These are phyloP conservation scores for Drosophila barbarae DNA, from an alignment of 2,888 invertebrate genomes.

Conservation along the genomic window DNA sequence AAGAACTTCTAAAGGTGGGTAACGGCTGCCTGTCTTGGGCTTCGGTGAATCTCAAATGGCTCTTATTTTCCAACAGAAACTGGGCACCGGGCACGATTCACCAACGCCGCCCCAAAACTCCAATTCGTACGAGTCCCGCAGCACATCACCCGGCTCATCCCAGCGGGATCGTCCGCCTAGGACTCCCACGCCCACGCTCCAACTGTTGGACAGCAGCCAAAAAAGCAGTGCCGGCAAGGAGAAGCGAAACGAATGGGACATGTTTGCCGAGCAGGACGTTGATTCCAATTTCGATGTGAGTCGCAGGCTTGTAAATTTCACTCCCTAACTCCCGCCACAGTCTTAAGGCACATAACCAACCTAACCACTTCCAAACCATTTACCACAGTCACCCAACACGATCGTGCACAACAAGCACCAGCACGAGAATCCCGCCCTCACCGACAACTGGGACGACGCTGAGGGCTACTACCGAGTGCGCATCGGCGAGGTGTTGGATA, in stretches of 20 bases:
- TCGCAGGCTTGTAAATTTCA: constrained; percentile 71
- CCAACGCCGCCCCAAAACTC: constrained; percentile 56
- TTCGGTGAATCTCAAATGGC: background rate
- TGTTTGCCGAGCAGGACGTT: constrained; percentile 95
- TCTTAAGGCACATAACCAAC: background rate
- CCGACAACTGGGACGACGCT: constrained; percentile 99
- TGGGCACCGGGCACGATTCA: constrained; percentile 54
- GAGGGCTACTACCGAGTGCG: constrained; percentile 99
- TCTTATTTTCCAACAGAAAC: constrained; percentile 54
- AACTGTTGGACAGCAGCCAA: constrained; percentile 25
- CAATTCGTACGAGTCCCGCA: constrained; percentile 58
- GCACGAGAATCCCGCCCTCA: constrained; percentile 93
- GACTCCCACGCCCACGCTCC: constrained; percentile 44
- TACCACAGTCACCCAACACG: constrained; percentile 84
- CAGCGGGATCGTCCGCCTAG: constrained; percentile 34
- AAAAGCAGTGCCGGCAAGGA: constrained; percentile 60
- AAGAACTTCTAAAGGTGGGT: constrained; percentile 90
- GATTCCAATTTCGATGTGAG: constrained; percentile 86
- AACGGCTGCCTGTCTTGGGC: too few species aligned
- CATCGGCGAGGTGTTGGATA: constrained; percentile 95
- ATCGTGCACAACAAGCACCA: constrained; percentile 81
- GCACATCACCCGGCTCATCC: constrained; percentile 52
- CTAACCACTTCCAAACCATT: too few species aligned
- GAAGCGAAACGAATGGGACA: constrained; percentile 88
- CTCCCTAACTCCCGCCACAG: background rate